These are phyloP conservation scores for Graptemys geographica DNA, from an alignment of 2,797 vertebrate genomes.

Conservation along the genomic window DNA sequence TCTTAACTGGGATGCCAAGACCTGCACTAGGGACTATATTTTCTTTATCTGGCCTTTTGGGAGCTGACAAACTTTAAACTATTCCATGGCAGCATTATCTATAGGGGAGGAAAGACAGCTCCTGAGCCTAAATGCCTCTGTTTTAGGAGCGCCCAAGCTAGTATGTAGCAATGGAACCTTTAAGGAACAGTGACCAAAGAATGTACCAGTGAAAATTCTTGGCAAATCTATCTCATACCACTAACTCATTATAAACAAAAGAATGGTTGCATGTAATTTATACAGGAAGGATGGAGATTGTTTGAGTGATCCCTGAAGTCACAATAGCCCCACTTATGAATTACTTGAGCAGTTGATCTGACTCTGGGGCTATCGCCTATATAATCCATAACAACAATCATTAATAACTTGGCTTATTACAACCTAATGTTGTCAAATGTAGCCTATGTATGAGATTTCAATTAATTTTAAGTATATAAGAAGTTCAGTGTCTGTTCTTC, in stretches of 20 bases:
- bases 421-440: background rate
- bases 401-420: background rate
- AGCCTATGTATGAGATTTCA: background rate
- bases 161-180: background rate
- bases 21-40: background rate
- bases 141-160: background rate
- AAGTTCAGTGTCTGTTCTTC: background rate
- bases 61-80: background rate
- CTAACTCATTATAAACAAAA: background rate
- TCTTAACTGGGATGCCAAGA: background rate
- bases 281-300: background rate
- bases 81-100: background rate
- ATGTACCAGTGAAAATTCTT: background rate
- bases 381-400: background rate
- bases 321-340: background rate
- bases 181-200: background rate
- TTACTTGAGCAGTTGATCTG: background rate
- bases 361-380: background rate
- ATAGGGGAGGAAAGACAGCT: accelerated
- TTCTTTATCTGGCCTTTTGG: background rate
- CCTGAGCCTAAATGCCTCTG: background rate
- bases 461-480: background rate
- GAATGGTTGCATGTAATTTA: background rate
- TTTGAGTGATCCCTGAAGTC: background rate
- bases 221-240: background rate